phyloP scores from a whole-genome alignment of 92 coral and sea anemone species.

The Plumapathes pennacea region DNA sequence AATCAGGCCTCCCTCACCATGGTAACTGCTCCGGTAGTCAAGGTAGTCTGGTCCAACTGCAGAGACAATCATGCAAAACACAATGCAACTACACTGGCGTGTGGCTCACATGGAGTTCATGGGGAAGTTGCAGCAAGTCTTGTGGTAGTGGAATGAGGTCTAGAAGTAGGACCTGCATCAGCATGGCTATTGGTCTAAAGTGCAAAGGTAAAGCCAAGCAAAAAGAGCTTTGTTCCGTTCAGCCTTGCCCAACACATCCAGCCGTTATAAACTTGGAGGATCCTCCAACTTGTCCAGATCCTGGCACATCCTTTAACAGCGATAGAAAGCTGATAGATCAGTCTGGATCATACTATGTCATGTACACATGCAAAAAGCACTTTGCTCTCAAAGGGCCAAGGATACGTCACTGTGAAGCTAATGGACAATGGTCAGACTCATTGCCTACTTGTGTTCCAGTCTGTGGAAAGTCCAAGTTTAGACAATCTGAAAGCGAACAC shows the following conservation, averaged over 20 bases:
- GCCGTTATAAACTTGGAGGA: constrained; percentile 48
- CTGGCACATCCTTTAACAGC: constrained; percentile 74
- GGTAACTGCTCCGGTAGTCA: constrained; percentile 49
- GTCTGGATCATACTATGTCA: constrained; percentile 63
- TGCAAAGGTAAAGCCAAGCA: constrained; percentile 74
- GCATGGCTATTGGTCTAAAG: constrained; percentile 55
- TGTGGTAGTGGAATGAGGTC: constrained; percentile 68
- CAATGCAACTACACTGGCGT: constrained; percentile 62
- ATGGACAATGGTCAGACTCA: constrained; percentile 80
- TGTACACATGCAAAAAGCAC: constrained; percentile 63
- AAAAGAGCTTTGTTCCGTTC: constrained; percentile 46
- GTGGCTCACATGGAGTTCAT: constrained; percentile 89
- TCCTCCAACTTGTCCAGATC: constrained; percentile 76
- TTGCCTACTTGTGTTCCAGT: constrained; percentile 66
- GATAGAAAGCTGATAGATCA: constrained; percentile 66
- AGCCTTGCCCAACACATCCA: constrained; percentile 55
- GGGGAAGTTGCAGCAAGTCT: constrained; percentile 79
- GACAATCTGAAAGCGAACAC: constrained; percentile 31
- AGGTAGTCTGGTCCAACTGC: constrained; percentile 59
- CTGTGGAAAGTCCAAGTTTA: constrained; percentile 68
- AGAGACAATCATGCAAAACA: constrained; percentile 48
- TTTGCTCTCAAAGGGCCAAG: constrained; percentile 68
- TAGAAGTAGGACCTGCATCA: constrained; percentile 72
- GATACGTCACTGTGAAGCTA: constrained; percentile 82
- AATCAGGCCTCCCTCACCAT: constrained; percentile 15